Evolutionary conservation across 2,113 vertebrate genomes (phyloP), one percentile per base, ranked within the genome.

Genomic region (Stigmatopora nigra): DNA sequence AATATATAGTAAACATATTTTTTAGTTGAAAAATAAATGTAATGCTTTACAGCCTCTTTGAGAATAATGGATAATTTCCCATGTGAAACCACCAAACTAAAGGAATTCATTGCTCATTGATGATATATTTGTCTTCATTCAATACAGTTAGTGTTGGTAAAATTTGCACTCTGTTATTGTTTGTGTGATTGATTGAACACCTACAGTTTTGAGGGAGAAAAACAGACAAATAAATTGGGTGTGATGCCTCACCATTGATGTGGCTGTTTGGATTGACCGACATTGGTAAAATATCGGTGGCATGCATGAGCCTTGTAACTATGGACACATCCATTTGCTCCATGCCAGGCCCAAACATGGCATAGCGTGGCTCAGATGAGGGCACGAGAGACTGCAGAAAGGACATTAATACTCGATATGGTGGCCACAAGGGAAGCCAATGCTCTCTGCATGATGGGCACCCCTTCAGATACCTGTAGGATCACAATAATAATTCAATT

Each of bases 261-360:
- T 94, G 96, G 49, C 92, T 91, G 13, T 92, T 91, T 19, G 93
- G 90, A 12, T 90, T 89, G 58, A 91, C 92, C 12, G 91, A 88
- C 25, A 95, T 86, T 5, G 90, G 91, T 44, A 94, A 90, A 69
- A 95, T 74, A 59, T 94, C 87, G 60, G 92, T 90, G 6, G 92
- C 90, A 2, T 89, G 75, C 92, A 99, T 94, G 83, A 99, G 92
- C 61, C 84, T 93, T 41, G 83, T 90, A 67, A 99, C 92, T 71
- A 98, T 83, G 7, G 94, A 96, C n/a, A 91, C 76, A 2, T 96
- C 92, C 75, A 98, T 80, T 76, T 98, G 90, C 86, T 97, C 97
- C 78, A 98, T 90, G 31, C 96, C 97, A 0, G 93, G 93, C 12
- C 97, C 97, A 73, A 99, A 95, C 95, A 99, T 98, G 48, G 94